Base-by-base conservation (phyloP, 2,113 vertebrate genomes). In the Mustela nigripes region DNA sequence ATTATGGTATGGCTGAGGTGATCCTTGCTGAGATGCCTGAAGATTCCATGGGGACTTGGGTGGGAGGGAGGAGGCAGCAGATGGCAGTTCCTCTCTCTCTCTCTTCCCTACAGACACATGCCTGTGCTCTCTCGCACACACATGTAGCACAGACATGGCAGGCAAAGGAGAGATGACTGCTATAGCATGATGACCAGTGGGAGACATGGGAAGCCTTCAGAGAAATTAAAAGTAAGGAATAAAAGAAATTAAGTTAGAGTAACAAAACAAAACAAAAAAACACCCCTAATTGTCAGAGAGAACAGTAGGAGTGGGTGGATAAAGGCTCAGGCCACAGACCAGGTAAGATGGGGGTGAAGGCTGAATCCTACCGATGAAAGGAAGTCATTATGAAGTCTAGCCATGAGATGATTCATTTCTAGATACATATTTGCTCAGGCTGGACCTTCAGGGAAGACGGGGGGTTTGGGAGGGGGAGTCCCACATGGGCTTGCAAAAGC, bases 381-480 rank as follows among this genome's bases (percentile, higher is more conserved):
- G 69, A 80, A 84, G n/a, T 48, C 53, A 60, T 48, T 80, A 28
- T n/a, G 7, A 82, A 89, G 60, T 78, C 36, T 65, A 92, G 87
- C 50, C 56, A 79, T 2, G 21, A 45, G 10, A 4, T 22, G 50
- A 69, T 89, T 85, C 69, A 85, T 53, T 93, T 88, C 74, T 1
- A 81, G 93, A 93, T 5, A 58, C 7, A 1, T 36, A 91, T 81
- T 91, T 91, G 69, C 90, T 95, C 89, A 89, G 36, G 48, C n/a
- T 24, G 76, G n/a, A 91, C 18, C 94, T 97, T 84, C 48, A 73
- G 39, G 85, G 79, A 50, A 95, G n/a, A 67, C 22, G 69, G 62
- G 26, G 53, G 67, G 62, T 36, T 8, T 22, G 48, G 65, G 22
- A 79, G 89, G 69, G 71, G 53, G 7, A 71, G 26, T 74, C 82